Evolutionary conservation across 1,140 invertebrate species (phyloP).

Genomic region (Onthophagus taurus): DNA sequence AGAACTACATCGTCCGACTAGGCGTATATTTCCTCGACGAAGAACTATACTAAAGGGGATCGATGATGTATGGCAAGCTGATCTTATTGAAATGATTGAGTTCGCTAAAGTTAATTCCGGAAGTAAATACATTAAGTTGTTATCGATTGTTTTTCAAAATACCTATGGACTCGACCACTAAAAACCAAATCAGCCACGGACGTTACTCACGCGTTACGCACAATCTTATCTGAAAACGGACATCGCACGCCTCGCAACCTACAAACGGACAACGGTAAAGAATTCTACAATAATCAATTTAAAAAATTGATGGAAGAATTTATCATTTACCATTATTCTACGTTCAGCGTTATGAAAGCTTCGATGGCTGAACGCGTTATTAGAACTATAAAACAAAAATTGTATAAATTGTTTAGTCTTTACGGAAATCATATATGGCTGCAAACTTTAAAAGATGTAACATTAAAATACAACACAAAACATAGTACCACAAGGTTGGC

Average conservation of each 20-base stretch:
- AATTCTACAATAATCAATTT: constrained; percentile 31
- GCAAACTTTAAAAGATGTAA: constrained; percentile 9
- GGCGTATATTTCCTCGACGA: too few relatives aligned
- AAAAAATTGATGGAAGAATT: constrained; percentile 26
- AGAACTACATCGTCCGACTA: too few relatives aligned
- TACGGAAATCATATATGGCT: constrained; percentile 7
- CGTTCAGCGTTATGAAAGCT: constrained; percentile 34
- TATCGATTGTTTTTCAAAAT: too few relatives aligned
- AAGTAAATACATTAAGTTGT: too few relatives aligned
- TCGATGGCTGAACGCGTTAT: constrained; percentile 37
- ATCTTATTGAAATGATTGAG: too few relatives aligned
- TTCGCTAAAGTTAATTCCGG: too few relatives aligned
- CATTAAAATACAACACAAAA: constrained; percentile 13
- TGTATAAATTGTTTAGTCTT: constrained; percentile 9
- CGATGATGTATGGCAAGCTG: too few relatives aligned
- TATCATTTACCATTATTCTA: constrained; percentile 34
- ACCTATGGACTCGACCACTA: too few relatives aligned
- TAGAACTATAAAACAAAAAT: constrained; percentile 31
- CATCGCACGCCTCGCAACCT: constrained; percentile 18
- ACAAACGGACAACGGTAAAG: constrained; percentile 32
- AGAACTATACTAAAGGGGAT: too few relatives aligned
- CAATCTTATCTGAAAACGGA: too few relatives aligned
- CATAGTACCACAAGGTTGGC: constrained; percentile 16
- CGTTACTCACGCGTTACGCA: too few relatives aligned
- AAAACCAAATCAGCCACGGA: too few relatives aligned